A percentile compares a stretch with the other conserved stretches of the same genome.
Conservation (phyloP, 2,113 vertebrate species). For the Pavo muticus region DNA sequence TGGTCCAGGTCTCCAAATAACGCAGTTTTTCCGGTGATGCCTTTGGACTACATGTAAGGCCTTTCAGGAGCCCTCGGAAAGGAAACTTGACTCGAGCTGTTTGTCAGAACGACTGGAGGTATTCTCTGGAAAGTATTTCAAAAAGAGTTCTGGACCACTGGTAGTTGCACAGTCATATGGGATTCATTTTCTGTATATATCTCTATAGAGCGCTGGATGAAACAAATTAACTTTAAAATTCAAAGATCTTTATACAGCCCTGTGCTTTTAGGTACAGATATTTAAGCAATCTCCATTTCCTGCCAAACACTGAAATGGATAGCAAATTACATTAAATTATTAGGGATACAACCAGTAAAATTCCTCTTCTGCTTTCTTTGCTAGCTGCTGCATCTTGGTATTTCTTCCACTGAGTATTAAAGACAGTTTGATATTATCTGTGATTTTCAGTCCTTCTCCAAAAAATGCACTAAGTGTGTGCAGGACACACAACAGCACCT, state of each 20-base stretch:
- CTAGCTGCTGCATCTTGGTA: not conserved
- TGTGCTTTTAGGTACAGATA: conserved; percentile 47
- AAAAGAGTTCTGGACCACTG: conserved; percentile 37
- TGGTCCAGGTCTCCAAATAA: conserved; percentile 22
- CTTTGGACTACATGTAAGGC: not conserved
- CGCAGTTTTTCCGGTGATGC: not conserved
- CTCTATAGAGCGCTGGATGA: conserved; percentile 34
- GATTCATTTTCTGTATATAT: conserved; percentile 65
- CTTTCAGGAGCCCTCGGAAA: conserved; percentile 41
- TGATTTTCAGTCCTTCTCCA: not conserved
- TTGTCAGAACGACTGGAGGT: conserved; percentile 32
- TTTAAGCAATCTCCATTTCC: conserved; percentile 50
- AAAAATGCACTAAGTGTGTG: not conserved
- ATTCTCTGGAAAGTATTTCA: conserved; percentile 52
- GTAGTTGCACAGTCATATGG: conserved; percentile 58
- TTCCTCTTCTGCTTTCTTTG: not conserved
- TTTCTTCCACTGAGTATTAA: not conserved
- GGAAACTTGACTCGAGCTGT: conserved; percentile 28
- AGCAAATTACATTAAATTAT: conserved; percentile 57
- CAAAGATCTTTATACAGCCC: conserved; percentile 42
- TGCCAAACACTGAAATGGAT: conserved; percentile 50
- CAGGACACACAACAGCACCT: not conserved
- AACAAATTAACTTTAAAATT: conserved; percentile 57
- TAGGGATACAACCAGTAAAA: conserved; percentile 6
- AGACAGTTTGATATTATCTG: not conserved